phyloP scores from a whole-genome alignment of 1,140 invertebrate genomes.

The Heliothis virescens region DNA sequence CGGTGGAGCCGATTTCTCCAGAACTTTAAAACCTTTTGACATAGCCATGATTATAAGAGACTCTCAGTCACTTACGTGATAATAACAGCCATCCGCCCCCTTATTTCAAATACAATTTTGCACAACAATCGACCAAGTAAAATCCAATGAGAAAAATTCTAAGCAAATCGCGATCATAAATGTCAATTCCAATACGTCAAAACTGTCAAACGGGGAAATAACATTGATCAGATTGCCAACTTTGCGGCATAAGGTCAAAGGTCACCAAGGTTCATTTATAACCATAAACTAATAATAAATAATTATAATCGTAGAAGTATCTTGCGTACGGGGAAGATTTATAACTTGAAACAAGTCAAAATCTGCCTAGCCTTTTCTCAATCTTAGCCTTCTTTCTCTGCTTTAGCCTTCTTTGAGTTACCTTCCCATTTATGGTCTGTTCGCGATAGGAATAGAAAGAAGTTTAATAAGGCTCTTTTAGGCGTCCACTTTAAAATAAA shows the following conservation, averaged over 20 bases:
- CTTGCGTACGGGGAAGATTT: too few species aligned
- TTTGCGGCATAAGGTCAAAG: background rate
- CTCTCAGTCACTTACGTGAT: slow-evolving; percentile 51
- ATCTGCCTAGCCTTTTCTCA: too few species aligned
- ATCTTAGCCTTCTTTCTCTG: too few species aligned
- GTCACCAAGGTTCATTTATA: background rate
- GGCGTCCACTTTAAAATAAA: too few species aligned
- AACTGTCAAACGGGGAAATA: slow-evolving; percentile 33
- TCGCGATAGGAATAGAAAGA: too few species aligned
- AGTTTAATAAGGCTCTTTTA: too few species aligned
- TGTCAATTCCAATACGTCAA: slow-evolving; percentile 50
- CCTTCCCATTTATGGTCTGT: too few species aligned
- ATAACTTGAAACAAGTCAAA: too few species aligned
- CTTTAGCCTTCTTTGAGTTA: too few species aligned
- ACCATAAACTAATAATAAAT: too few species aligned
- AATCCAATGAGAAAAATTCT: slow-evolving; percentile 32
- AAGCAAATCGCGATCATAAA: slow-evolving; percentile 47
- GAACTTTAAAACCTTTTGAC: slow-evolving; percentile 96
- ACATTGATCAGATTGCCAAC: background rate
- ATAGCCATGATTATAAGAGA: slow-evolving; percentile 91
- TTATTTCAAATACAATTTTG: slow-evolving; percentile 40
- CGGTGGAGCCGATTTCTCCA: slow-evolving; percentile 94
- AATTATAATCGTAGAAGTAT: too few species aligned
- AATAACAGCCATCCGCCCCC: slow-evolving; percentile 66
- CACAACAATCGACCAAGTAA: slow-evolving; percentile 50